Evolutionary conservation across 2,888 invertebrate genomes (phyloP).

Genomic region (Halictus ligatus): DNA sequence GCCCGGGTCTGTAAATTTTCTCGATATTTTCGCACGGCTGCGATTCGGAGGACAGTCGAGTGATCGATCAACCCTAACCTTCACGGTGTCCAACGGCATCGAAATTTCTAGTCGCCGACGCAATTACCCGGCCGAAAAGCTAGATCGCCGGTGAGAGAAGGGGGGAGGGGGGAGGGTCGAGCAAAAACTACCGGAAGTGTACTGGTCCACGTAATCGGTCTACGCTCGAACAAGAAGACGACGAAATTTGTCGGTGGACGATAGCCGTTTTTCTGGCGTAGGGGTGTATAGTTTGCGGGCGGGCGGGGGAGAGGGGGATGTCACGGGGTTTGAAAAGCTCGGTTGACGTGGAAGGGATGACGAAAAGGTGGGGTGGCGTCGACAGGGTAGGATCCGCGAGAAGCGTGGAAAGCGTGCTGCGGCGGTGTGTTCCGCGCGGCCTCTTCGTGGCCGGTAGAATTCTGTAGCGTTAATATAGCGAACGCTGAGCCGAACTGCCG

Average conservation of each 20-base stretch:
- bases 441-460: conserved; percentile 71
- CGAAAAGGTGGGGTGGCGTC: neutral
- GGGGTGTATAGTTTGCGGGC: neutral
- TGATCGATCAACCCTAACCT: neutral
- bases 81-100: neutral
- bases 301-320: no score
- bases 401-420: conserved; percentile 49
- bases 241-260: conserved; percentile 40
- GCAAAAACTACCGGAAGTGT: conserved; percentile 61
- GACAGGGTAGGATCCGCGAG: conserved; percentile 35
- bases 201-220: conserved; percentile 53
- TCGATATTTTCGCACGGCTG: no score
- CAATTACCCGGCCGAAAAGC: conserved; percentile 49
- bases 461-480: conserved; percentile 84
- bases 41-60: neutral
- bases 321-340: neutral
- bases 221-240: conserved; percentile 51
- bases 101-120: neutral
- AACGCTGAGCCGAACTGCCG: conserved; percentile 82
- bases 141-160: conserved; percentile 42
- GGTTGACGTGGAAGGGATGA: neutral
- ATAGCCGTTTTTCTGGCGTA: neutral
- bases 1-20: no score
- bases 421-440: conserved; percentile 45
- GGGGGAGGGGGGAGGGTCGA: conserved; percentile 14